phyloP scores from a whole-genome alignment of 2,113 vertebrate genomes.

The Mustelus asterias region DNA sequence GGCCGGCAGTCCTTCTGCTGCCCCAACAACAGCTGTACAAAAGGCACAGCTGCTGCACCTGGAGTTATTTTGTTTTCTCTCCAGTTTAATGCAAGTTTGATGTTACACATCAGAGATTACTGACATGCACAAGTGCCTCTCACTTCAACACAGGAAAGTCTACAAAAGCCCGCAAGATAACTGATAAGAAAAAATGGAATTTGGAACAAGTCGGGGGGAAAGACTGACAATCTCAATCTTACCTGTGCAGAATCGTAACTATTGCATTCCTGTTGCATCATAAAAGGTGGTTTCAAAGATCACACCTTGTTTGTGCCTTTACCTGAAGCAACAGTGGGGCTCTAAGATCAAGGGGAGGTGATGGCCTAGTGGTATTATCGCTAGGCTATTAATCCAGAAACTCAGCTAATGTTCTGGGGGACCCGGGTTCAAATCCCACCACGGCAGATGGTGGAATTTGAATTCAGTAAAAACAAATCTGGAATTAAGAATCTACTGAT shows the following conservation, averaged over 20 bases:
- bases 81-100: conserved; percentile 30
- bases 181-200: background rate
- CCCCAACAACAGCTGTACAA: background rate
- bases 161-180: background rate
- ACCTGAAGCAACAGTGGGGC: background rate
- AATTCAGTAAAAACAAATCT: no score
- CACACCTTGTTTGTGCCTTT: background rate
- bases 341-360: background rate
- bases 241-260: background rate
- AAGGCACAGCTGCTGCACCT: conserved; percentile 14
- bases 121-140: conserved; percentile 19
- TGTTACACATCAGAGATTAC: conserved; percentile 22
- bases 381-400: no score
- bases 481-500: no score
- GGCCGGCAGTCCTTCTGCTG: background rate
- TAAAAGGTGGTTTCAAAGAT: background rate
- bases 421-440: no score
- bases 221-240: background rate
- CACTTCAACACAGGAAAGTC: conserved; percentile 27
- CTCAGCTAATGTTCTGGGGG: no score
- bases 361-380: no score
- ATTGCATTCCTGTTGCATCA: no score
- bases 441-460: no score
- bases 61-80: conserved; percentile 25
- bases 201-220: background rate